Conservation (phyloP, 2,888 invertebrate genomes). For the Sinhomidia bicolor region DNA sequence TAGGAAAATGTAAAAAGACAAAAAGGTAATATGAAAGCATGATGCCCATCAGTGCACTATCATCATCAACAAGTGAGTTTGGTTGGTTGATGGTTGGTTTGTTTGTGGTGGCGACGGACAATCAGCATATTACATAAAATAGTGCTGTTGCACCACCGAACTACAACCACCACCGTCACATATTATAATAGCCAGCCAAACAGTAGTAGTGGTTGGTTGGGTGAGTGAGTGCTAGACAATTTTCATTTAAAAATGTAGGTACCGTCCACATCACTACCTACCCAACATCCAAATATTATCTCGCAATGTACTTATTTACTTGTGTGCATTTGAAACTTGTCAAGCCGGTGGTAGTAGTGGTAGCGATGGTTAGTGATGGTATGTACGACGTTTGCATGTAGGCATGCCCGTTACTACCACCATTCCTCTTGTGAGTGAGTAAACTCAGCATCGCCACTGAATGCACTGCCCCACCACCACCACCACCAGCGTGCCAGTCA, state of each 20-base stretch:
- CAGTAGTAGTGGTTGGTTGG: too few relatives aligned
- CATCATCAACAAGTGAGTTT: too few relatives aligned
- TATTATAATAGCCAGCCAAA: too few relatives aligned
- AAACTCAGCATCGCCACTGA: neutral
- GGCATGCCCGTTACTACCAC: neutral
- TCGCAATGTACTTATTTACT: neutral
- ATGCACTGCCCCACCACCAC: neutral
- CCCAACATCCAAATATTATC: neutral
- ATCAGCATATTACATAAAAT: too few relatives aligned
- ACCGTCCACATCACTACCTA: neutral
- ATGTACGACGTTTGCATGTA: neutral
- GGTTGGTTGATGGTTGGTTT: too few relatives aligned
- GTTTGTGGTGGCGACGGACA: neutral
- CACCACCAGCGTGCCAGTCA: neutral
- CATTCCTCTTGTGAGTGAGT: too few relatives aligned
- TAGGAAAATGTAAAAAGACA: neutral
- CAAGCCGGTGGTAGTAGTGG: neutral
- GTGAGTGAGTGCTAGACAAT: too few relatives aligned
- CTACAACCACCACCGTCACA: too few relatives aligned
- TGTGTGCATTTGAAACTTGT: constrained; percentile 21
- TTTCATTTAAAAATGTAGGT: too few relatives aligned
- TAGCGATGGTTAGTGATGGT: too few relatives aligned
- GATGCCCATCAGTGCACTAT: neutral
- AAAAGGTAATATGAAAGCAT: neutral
- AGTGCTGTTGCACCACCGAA: too few relatives aligned